Base-by-base conservation (phyloP, 2,888 invertebrate species). In the Oligia latruncula region DNA sequence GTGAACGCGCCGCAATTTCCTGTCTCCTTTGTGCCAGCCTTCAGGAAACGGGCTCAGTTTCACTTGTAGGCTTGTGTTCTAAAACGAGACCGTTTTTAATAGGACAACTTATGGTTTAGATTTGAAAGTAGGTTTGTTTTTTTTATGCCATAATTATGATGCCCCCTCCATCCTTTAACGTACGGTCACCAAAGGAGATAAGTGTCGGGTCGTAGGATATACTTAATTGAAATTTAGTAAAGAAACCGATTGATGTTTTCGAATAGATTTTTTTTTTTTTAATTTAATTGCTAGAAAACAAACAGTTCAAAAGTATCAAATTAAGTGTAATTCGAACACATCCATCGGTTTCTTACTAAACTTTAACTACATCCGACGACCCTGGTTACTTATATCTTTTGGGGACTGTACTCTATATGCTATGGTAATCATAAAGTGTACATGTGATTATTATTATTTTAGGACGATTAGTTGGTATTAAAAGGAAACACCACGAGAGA, bases 1-100 rank as follows among this genome's bases (percentile, higher is more conserved):
- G 74, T 65, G 64, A 64, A 81, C 65, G 75, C 52, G 52, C 60
- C 82, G 82, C 74, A 82, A 82, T 82, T 82, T 82, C 82, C 83
- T 83, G 83, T 15, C 62, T 62, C 71, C 72, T 83, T 83, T 83
- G 83, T 79, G 60, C 17, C n/a, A 15, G 71, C 20, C 20, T 35
- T 15, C 80, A 76, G 83, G 86, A 58, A 67, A 62, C 81, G 20
- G 23, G 72, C 78, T 82, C 78, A 65, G 82, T 82, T 82, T 82
- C 82, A 71, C 73, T 71, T n/a, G 49, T 62, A 65, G 40, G 68
- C 70, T 82, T 68, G 35, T 78, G 58, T 66, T 71, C 20, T 71
- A 77, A 66, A 71, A 35, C 60, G 23, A 15, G 40, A 9, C 6
- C 20, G 55, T 73, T 82, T 82, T 81, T 82, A 82, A 78, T 82